Evolutionary conservation across 2,888 invertebrate genomes (phyloP), one percentile per base, ranked within the genome.

Genomic region (Lycia hirtaria): DNA sequence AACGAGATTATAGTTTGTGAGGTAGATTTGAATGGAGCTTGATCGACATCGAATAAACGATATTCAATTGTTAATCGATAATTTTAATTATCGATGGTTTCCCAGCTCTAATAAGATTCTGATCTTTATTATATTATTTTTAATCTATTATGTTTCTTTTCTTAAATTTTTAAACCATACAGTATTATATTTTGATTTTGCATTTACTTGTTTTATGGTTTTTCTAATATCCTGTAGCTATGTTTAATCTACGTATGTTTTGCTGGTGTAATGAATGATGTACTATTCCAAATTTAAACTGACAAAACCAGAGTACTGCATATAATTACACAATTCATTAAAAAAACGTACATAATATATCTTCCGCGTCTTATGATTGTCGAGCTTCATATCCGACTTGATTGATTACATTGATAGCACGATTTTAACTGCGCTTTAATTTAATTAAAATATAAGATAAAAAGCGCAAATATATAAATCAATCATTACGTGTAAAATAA

Each of bases 401-500:
- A 52, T 52, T 52, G 7, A 49, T 55, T 37, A 17, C 20, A 22
- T 17, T 14, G 30, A 24, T 37, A 9, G 20, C 37, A 45, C 33
- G 19, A 33, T 17, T 32, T 51, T 28, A 15, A 50, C 33, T 17
- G 26, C 38, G 38, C 28, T 22, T 35, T 15, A 15, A 37, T 40
- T 49, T 26, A 45, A 50, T 50, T 49, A 33, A n/a, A 9, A 15
- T 26, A 44, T 33, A 20, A 40, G 5, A 38, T 44, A n/a, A 50
- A 38, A 45, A 19, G 9, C 5, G 5, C 3, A 3, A 15, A 24
- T 17, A n/a, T 17, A 14, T 43, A n/a, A 33, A 45, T 56, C 40
- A 51, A 37, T 44, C 38, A 47, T 55, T 56, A 40, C 56, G 45
- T 56, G 28, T 5, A 37, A 19, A 35, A 30, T 50, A 44, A 24